Evolutionary conservation across 2,888 invertebrate species (phyloP), one percentile per base, ranked within the genome.

Genomic region (Melanotus villosus): DNA sequence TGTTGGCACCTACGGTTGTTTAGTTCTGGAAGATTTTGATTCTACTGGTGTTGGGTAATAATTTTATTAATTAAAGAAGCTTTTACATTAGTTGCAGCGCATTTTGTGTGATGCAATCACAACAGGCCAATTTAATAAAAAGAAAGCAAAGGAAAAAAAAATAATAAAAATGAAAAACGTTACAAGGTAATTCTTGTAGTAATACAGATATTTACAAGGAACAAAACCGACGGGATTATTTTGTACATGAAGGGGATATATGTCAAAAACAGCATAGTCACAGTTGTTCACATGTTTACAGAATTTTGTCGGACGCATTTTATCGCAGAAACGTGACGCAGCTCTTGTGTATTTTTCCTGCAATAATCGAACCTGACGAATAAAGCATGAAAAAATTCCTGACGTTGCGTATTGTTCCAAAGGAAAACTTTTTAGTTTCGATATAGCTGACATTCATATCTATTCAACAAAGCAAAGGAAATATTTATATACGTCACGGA

Each of bases 201-300:
- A 47, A 47, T 47, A 12, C 47, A 23, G 19, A 47, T 47, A 47
- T 47, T 47, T 47, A 10, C 23, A 47, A 52, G 32, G 32, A 14
- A 32, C 32, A 9, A 7, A 26, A 26, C 32, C 14, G 32, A n/a
- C 14, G 26, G 52, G 52, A 52, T 52, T 52, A 52, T 52, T 52
- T 52, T 18, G 52, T 16, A 52, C 52, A 52, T 34, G 52, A 52
- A 47, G 32, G 52, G 32, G 52, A 52, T 52, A 34, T 52, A 6
- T 52, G 52, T 52, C 52, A 34, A 52, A 47, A 52, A 34, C 52
- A 30, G 50, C 12, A 52, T 16, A 30, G 52, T 19, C 52, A 18
- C 52, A 47, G 52, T 52, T 52, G 30, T 34, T 52, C 52, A 52
- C 52, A 34, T 34, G 52, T 52, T 34, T 34, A 34, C 52, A 52